Evolutionary conservation across 1,140 invertebrate genomes (phyloP).

Genomic region (Pseudomyrmex flavicornis): DNA sequence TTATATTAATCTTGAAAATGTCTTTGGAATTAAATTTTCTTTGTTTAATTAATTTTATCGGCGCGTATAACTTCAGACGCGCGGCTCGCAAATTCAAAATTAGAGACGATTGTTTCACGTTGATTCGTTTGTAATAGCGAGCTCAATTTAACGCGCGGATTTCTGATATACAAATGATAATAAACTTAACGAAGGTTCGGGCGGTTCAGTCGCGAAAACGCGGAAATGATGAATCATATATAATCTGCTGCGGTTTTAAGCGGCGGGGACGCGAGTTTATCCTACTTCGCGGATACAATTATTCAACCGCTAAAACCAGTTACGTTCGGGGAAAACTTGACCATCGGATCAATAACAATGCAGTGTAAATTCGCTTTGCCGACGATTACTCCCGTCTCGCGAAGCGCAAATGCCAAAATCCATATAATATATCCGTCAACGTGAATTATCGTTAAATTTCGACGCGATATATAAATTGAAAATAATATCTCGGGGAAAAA

Average conservation of each 20-base stretch:
- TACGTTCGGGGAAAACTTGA: conserved; percentile 53
- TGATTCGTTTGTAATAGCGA: not conserved
- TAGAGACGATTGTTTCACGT: not conserved
- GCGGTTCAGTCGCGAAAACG: conserved; percentile 23
- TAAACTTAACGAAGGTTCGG: conserved; percentile 13
- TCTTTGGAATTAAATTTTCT: too few species aligned
- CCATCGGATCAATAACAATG: conserved; percentile 49
- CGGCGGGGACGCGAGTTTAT: conserved; percentile 4
- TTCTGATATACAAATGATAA: conserved; percentile 14
- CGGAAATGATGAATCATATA: conserved; percentile 50
- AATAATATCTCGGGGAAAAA: too few species aligned
- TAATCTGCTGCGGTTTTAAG: conserved; percentile 46
- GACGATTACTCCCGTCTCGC: conserved; percentile 21
- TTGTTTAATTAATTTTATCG: too few species aligned
- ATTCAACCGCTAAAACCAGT: conserved; percentile 59
- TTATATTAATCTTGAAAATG: too few species aligned
- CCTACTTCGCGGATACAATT: conserved; percentile 31
- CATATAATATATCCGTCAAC: not conserved
- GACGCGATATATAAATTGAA: too few species aligned
- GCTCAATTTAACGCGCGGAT: not conserved
- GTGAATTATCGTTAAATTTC: too few species aligned
- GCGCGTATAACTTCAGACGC: too few species aligned
- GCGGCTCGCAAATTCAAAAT: too few species aligned
- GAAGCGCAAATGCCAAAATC: conserved; percentile 22
- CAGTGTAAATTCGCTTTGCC: conserved; percentile 23